Base-by-base conservation (phyloP, 2,797 vertebrate species). In the Delichon dasypus region DNA sequence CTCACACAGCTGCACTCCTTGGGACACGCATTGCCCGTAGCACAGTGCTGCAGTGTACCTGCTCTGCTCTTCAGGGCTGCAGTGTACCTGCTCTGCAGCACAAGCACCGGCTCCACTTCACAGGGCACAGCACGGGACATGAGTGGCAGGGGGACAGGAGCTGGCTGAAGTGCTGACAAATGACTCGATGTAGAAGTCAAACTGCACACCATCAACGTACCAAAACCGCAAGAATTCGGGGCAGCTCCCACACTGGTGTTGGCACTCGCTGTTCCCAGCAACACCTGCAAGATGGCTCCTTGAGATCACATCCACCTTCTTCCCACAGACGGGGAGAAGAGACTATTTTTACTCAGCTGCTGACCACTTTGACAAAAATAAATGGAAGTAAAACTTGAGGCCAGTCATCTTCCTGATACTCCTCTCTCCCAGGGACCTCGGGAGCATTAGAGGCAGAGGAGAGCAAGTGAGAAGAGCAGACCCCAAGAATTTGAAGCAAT, bases 301-400 rank as follows among this genome's bases (percentile, higher is more conserved):
- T 18, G 47, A 67, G 64, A 88, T 79, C 90, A 78, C 62, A 62
- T 81, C 66, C 47, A 61, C 45, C 65, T 72, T 74, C 89, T 66
- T 92, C 71, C 51, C 71, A 76, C 76, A 91, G 45, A 40, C n/a
- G 51, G 36, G n/a, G 36, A 87, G 36, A 51, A 45, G 38, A 71
- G 29, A 42, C 78, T 92, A 83, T 95, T 94, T 95, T 92, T 93
- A 91, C 47, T 72, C 45, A 71, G 83, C 17, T 0, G 0, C 54
- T 83, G 68, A 75, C n/a, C 36, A 66, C 80, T 72, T 73, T 32
- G 47, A 88, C 58, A 94, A 93, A 93, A 94, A 94, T 84, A 94
- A 92, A 81, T 1, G 4, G 27, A 80, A 83, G 38, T 27, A 88
- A 71, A 77, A 88, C 54, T 68, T 72, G 47, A 72, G 32, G 55